Base-by-base conservation (phyloP, 1,140 invertebrate genomes). In the Mycetomoellerius zeteki region DNA sequence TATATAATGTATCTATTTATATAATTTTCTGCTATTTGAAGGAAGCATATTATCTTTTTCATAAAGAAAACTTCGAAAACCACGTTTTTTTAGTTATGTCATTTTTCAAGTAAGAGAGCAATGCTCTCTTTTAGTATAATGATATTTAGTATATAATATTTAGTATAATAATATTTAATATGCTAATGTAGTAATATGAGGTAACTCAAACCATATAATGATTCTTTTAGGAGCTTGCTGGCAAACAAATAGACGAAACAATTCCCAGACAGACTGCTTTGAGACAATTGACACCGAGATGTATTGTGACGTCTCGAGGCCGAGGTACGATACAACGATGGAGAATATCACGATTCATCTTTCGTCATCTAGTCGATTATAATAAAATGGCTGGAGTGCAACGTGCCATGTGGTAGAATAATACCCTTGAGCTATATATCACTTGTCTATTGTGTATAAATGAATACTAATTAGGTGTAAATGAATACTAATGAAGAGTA, bases 331-430 rank as follows among this genome's bases (percentile, higher is more conserved):
- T 98, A 0, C n/a, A 21, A 89, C 96, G 97, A 86, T 99, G 97
- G 97, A 96, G 98, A 90, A 91, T 99, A 54, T 99, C 98, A 93
- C 96, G 99, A 93, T 98, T 99, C 90, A 96, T 98, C 33, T 99
- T 98, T 95, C 96, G 98, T 87, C 96, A 98, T 93, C 94, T 99
- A 73, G 98, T 97, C 1, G 99, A 99, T 96, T 98, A 99, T 94
- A 99, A 99, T 95, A 97, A 98, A 95, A 93, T 99, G 19, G 96
- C 97, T 62, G 98, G 98, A 60, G 96, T 99, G 2, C 98, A 98
- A 94, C 96, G 98, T 94, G 98, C 98, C 27, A 97, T 98, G 95
- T 99, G 98, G 98, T 97, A 95, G 24, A 65, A 10, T 6, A 6
- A 56, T 56, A 37, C 16, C 12, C 10, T 75, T 30, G 8, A 5